Evolutionary conservation across 2,888 invertebrate genomes (phyloP).

Genomic region (Seladonia tumulorum): DNA sequence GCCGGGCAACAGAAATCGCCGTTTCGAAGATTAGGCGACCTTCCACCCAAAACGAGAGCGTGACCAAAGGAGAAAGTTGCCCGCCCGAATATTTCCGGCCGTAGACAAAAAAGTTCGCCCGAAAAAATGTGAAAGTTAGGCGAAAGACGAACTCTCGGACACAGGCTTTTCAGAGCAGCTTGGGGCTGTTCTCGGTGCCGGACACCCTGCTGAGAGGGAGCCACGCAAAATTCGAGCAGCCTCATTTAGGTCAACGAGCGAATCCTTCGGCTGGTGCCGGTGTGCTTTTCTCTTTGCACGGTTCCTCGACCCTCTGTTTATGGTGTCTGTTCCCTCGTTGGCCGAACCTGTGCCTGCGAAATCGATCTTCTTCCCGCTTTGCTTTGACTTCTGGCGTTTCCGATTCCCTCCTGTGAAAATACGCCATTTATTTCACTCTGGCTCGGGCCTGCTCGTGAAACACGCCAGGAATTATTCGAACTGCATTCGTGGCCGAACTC

Average conservation of each 20-base stretch:
- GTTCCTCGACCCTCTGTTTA: slow-evolving; percentile 69
- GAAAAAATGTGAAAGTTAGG: slow-evolving; percentile 81
- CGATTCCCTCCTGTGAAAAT: slow-evolving; percentile 4
- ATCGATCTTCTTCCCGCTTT: slow-evolving; percentile 29
- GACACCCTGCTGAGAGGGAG: slow-evolving; percentile 75
- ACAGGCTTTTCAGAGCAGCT: slow-evolving; percentile 19
- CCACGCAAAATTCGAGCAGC: slow-evolving; percentile 76
- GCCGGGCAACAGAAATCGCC: slow-evolving; percentile 13
- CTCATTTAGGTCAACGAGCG: slow-evolving; percentile 41
- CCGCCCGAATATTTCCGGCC: slow-evolving; percentile 45
- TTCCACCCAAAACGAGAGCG: slow-evolving; percentile 4
- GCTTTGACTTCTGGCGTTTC: neutral
- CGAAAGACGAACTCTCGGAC: slow-evolving; percentile 13
- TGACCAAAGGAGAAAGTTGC: slow-evolving; percentile 66
- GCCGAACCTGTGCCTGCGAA: slow-evolving; percentile 23
- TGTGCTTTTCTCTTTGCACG: slow-evolving; percentile 27
- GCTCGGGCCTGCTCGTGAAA: neutral
- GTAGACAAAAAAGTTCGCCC: slow-evolving; percentile 60
- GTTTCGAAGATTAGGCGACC: slow-evolving; percentile 18
- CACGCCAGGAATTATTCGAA: neutral
- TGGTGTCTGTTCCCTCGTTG: slow-evolving; percentile 31
- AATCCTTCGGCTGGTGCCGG: slow-evolving; percentile 1
- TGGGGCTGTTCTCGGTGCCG: slow-evolving; percentile 71
- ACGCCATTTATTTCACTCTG: slow-evolving; percentile 10
- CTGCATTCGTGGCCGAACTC: neutral